Conservation (phyloP, 2,888 invertebrate species). For the Hirudinaria manillensis region DNA sequence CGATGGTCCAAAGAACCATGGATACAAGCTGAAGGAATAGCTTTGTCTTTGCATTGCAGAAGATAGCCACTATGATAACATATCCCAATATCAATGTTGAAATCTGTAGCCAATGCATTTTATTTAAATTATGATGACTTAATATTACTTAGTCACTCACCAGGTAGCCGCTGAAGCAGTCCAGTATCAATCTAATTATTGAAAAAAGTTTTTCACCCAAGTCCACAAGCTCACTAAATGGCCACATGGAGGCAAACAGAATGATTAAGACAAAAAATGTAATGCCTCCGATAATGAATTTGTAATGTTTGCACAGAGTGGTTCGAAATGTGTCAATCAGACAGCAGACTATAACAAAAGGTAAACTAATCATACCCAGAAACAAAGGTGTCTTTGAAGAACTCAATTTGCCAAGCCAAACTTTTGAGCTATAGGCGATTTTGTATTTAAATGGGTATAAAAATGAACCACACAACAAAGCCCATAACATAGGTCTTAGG, state of each 20-base stretch:
- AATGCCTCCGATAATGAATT: constrained; percentile 59
- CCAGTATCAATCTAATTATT: background rate
- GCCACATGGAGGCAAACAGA: constrained; percentile 68
- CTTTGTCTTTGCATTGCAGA: constrained; percentile 69
- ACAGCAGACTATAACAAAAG: constrained; percentile 64
- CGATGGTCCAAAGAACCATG: constrained; percentile 70
- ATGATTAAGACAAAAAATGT: constrained; percentile 58
- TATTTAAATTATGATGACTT: background rate
- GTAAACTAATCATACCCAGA: constrained; percentile 57
- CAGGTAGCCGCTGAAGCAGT: background rate
- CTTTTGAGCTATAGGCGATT: constrained; percentile 68
- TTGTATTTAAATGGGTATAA: constrained; percentile 87
- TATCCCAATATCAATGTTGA: constrained; percentile 58
- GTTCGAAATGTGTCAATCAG: constrained; percentile 70
- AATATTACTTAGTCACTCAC: background rate
- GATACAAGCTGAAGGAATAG: constrained; percentile 59
- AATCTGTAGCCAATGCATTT: constrained; percentile 33
- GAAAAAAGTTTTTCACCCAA: constrained; percentile 36
- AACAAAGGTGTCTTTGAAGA: constrained; percentile 55
- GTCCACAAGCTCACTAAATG: constrained; percentile 53
- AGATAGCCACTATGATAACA: constrained; percentile 64
- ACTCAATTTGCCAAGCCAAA: constrained; percentile 62
- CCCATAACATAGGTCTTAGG: constrained; percentile 89
- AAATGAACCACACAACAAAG: constrained; percentile 88
- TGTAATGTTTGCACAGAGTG: constrained; percentile 66